phyloP scores from a whole-genome alignment of 1,140 invertebrate species.

The Augochlora pura region DNA sequence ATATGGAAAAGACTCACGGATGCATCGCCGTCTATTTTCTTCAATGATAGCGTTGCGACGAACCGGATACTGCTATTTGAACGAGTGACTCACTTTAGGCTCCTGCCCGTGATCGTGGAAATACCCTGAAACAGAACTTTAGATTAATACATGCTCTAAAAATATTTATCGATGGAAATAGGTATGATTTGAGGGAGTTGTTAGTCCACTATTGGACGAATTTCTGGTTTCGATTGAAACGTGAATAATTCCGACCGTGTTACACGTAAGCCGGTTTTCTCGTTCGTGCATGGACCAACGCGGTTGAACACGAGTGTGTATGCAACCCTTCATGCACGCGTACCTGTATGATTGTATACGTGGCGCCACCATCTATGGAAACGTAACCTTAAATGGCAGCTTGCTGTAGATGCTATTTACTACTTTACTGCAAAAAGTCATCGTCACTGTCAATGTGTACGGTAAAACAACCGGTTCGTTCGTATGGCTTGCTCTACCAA shows the following conservation, averaged over 20 bases:
- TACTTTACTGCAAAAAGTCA: slow-evolving; percentile 41
- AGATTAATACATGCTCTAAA: background rate
- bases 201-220: background rate
- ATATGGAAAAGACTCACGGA: too few relatives aligned
- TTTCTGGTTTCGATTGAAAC: background rate
- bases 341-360: background rate
- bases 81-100: background rate
- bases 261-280: background rate
- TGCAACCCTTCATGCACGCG: background rate
- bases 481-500: background rate
- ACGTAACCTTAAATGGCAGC: slow-evolving; percentile 66
- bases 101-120: background rate
- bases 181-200: background rate
- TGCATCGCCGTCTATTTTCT: background rate
- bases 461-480: slow-evolving; percentile 2
- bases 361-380: slow-evolving; percentile 51
- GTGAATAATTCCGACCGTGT: background rate
- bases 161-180: background rate
- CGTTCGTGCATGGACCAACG: background rate
- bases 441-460: slow-evolving; percentile 28
- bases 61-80: background rate
- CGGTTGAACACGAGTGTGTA: background rate
- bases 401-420: slow-evolving; percentile 49
- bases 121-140: background rate
- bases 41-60: background rate